Evolutionary conservation across 2,113 vertebrate genomes (phyloP).

Genomic region (Arvicanthis niloticus): DNA sequence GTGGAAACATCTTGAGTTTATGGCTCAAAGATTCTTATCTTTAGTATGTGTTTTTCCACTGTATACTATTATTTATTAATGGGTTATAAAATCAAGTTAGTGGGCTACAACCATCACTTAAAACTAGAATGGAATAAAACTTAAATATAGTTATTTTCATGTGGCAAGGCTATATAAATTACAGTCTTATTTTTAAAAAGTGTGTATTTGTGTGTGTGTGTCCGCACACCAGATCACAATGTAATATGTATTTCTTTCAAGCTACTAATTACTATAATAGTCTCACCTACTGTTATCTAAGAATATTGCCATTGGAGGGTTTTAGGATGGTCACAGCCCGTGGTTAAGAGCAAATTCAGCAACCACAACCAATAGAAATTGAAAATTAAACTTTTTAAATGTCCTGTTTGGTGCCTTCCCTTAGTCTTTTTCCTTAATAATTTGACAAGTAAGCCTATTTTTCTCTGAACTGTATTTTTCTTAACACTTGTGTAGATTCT

Average conservation of each 20-base stretch:
- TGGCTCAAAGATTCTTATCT: constrained; percentile 37
- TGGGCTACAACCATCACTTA: not conserved
- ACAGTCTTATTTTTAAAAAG: not conserved
- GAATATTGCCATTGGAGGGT: constrained; percentile 15
- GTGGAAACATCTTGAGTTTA: constrained; percentile 15
- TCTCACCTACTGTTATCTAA: constrained; percentile 64
- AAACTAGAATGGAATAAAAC: constrained; percentile 51
- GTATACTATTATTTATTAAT: constrained; percentile 41
- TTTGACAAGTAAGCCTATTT: constrained; percentile 27
- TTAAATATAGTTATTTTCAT: constrained; percentile 24
- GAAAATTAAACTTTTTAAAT: not conserved
- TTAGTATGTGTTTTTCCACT: constrained; percentile 34
- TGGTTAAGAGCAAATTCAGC: constrained; percentile 3
- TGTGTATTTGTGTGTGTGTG: not conserved
- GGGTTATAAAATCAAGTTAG: constrained; percentile 52
- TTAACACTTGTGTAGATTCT: constrained; percentile 89
- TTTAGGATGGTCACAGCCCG: not conserved
- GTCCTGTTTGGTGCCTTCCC: not conserved
- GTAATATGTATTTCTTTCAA: constrained; percentile 32
- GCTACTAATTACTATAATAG: constrained; percentile 20
- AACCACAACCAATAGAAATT: not conserved
- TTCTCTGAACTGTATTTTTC: constrained; percentile 50
- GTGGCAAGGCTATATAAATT: constrained; percentile 13
- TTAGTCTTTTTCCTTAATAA: constrained; percentile 48
- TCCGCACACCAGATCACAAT: not conserved